Base-by-base conservation (phyloP, 2,113 vertebrate genomes). In the Suncus etruscus region DNA sequence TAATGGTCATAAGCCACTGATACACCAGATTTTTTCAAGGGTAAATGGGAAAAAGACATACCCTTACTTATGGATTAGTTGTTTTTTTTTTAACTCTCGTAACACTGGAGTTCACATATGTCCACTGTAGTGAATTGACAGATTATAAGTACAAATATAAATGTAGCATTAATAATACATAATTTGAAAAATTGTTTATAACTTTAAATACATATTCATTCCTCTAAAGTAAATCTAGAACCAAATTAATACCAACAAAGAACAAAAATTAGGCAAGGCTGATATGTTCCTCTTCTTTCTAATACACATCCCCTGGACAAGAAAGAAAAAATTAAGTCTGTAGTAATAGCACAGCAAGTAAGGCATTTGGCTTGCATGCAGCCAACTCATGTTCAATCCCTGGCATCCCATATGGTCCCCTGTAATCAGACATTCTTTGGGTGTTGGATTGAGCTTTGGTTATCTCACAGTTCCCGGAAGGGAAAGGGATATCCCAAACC, bases 11-110 rank as follows among this genome's bases (percentile, higher is more conserved):
- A 0, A 15, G 58, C 48, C 65, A 83, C 25, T 22, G 18, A 27
- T 0, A 0, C 5, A 47, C 22, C 9, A 27, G 32, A 20, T 84
- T 48, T 27, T 82, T 29, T 25, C 54, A 66, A 72, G 58, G 81
- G 39, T 9, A 63, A 51, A 76, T 16, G 6, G 11, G 18, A 81
- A 78, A 78, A 45, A 58, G 66, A 29, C 58, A 22, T 75, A 9
- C 1, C 11, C n/a, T 72, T 12, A 22, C 29, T 78, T 31, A 3
- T 7, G 12, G 11, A 5, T 74, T 93, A 25, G 3, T 83, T 74
- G 89, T 87, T 74, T 91, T 50, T 82, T 73, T 91, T 87, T 73
- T 92, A 47, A 47, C n/a, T 89, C 58, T 51, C 77, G 4, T 66
- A 27, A n/a, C 9, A 32, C 22, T 73, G 15, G 22, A 63, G n/a